phyloP scores from a whole-genome alignment of 2,888 invertebrate genomes.

The Mythimna impura region DNA sequence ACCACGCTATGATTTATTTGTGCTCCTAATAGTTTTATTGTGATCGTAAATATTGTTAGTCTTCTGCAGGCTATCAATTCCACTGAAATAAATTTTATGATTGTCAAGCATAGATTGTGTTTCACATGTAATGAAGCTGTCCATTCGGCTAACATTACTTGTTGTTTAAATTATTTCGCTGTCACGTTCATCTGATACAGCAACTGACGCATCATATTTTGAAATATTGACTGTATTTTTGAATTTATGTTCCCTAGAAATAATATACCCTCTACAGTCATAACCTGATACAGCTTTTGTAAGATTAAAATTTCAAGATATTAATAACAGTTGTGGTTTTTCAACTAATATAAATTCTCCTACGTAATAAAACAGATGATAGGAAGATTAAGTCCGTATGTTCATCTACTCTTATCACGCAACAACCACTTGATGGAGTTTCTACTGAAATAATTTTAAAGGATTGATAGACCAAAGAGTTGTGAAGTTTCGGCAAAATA shows the following conservation, averaged over 20 bases:
- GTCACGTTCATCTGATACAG: constrained; percentile 30
- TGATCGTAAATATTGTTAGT: constrained; percentile 55
- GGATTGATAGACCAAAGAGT: background rate
- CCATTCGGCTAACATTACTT: constrained; percentile 25
- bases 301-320: background rate
- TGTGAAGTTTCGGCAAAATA: too few species aligned
- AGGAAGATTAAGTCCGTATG: background rate
- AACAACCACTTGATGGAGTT: constrained; percentile 36
- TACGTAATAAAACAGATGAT: constrained; percentile 8
- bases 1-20: constrained; percentile 45
- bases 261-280: background rate
- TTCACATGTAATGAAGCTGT: constrained; percentile 41
- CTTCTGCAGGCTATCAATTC: constrained; percentile 38
- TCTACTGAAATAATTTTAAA: background rate
- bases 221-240: background rate
- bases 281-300: background rate
- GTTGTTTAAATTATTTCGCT: constrained; percentile 30
- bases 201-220: constrained; percentile 22
- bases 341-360: background rate
- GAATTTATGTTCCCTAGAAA: background rate
- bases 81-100: constrained; percentile 28
- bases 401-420: constrained; percentile 18
- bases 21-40: constrained; percentile 49
- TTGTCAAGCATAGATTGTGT: constrained; percentile 42
- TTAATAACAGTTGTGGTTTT: background rate